Evolutionary conservation across 1,140 invertebrate genomes (phyloP).

Genomic region (Macrotrachela quadricornifera): DNA sequence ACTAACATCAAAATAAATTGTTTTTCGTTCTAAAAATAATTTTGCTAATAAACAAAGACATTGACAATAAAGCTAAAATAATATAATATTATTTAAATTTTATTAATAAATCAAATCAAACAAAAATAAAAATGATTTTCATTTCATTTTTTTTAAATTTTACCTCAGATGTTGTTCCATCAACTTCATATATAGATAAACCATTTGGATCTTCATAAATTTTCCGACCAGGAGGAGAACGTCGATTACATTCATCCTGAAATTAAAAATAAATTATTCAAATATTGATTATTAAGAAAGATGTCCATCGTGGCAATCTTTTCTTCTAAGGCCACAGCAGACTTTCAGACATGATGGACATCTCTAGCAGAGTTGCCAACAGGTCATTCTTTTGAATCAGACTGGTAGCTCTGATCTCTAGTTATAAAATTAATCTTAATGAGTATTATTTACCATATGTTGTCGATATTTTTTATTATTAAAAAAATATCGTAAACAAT

Average conservation of each 20-base stretch:
- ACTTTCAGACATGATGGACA: too few relatives aligned
- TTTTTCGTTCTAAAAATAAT: slow-evolving; percentile 88
- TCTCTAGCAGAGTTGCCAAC: too few relatives aligned
- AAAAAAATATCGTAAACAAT: slow-evolving; percentile 86
- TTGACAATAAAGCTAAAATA: slow-evolving; percentile 58
- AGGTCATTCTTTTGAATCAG: too few relatives aligned
- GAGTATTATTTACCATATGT: slow-evolving; percentile 39
- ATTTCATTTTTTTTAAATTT: slow-evolving; percentile 22
- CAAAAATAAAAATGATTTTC: too few relatives aligned
- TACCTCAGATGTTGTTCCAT: slow-evolving; percentile 50
- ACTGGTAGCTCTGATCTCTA: too few relatives aligned
- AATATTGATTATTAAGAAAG: too few relatives aligned
- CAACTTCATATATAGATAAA: slow-evolving; percentile 57
- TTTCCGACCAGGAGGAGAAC: slow-evolving; percentile 68
- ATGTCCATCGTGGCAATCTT: too few relatives aligned
- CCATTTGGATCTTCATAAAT: slow-evolving; percentile 53
- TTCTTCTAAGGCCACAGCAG: too few relatives aligned
- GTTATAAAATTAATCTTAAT: too few relatives aligned
- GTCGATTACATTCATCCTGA: slow-evolving; percentile 52
- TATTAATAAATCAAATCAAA: too few relatives aligned
- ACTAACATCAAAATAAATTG: slow-evolving; percentile 87
- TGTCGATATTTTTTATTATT: slow-evolving; percentile 69
- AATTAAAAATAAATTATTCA: too few relatives aligned
- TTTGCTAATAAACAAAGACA: slow-evolving; percentile 84
- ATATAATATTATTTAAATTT: too few relatives aligned